These are phyloP conservation scores for Brachylomia viminalis DNA, from an alignment of 2,888 invertebrate genomes.

Conservation along the genomic window DNA sequence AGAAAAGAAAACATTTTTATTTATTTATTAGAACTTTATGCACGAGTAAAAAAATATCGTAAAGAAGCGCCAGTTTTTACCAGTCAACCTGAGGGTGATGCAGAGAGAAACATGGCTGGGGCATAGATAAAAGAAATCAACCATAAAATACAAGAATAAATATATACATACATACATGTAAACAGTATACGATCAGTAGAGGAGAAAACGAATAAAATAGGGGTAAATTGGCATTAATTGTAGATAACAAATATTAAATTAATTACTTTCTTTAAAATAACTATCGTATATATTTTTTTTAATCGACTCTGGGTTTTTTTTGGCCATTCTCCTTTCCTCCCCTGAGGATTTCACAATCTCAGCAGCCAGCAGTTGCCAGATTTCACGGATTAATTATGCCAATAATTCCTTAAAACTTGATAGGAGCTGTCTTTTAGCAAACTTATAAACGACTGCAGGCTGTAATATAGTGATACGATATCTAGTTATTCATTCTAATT, in stretches of 20 bases:
- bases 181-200: no score
- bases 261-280: no score
- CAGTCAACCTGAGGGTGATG: background rate
- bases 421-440: background rate
- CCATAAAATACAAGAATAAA: background rate
- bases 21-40: background rate
- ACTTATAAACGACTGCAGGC: no score
- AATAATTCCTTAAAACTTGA: background rate
- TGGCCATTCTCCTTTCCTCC: no score
- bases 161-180: background rate
- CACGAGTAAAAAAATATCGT: background rate
- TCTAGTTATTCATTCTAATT: slow-evolving; percentile 28
- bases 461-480: background rate
- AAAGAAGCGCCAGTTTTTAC: background rate
- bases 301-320: no score
- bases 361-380: background rate
- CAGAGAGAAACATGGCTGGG: background rate
- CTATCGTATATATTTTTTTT: no score
- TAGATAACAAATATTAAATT: no score
- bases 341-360: background rate
- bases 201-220: background rate
- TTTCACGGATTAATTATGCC: background rate
- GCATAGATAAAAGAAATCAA: background rate
- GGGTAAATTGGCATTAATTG: no score
- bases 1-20: no score